phyloP scores from a whole-genome alignment of 2,113 vertebrate genomes.

The Pteruthius melanotis region DNA sequence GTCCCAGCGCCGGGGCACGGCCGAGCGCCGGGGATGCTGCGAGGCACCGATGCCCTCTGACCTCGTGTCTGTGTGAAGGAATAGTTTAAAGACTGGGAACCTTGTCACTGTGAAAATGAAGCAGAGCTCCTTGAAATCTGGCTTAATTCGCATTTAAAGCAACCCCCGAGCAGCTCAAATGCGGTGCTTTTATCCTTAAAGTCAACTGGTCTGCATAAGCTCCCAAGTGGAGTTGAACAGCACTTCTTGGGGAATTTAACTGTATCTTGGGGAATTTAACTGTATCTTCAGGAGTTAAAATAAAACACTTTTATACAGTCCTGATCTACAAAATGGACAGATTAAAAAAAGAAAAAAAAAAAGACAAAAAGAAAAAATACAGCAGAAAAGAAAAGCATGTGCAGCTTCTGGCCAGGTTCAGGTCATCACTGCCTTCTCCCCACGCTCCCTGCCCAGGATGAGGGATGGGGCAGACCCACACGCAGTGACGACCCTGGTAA shows the following conservation, averaged over 20 bases:
- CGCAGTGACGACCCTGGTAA: accelerated
- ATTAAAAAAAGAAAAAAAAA: neutral
- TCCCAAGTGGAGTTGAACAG: neutral
- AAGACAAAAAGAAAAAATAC: neutral
- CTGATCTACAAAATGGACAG: neutral
- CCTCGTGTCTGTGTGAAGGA: neutral
- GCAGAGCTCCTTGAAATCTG: neutral
- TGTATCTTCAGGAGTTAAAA: neutral
- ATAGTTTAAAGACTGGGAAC: neutral
- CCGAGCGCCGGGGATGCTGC: neutral
- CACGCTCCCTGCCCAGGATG: accelerated
- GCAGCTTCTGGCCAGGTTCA: neutral
- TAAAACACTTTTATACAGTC: neutral
- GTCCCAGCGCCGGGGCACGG: too few species aligned
- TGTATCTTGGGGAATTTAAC: neutral
- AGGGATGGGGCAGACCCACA: neutral
- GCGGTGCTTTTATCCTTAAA: neutral
- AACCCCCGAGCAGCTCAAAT: neutral
- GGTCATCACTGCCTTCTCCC: neutral
- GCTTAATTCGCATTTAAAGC: neutral
- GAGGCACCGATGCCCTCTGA: neutral
- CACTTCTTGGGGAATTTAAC: neutral
- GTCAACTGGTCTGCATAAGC: neutral
- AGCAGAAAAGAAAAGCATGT: neutral
- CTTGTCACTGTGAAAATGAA: constrained; percentile 14